These are phyloP conservation scores for Liparis tanakae DNA, from an alignment of 2,797 vertebrate genomes.

Conservation along the genomic window DNA sequence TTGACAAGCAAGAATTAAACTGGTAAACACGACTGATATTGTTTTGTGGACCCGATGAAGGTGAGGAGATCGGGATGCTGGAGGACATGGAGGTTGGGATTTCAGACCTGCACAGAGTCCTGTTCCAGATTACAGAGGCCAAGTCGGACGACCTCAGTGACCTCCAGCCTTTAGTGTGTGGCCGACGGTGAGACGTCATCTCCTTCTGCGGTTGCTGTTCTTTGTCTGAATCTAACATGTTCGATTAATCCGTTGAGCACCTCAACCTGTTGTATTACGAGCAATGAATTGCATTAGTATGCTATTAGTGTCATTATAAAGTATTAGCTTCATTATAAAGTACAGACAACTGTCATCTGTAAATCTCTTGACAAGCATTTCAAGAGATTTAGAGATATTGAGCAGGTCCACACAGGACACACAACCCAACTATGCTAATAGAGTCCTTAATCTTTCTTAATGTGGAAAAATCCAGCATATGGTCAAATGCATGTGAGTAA, in stretches of 20 bases:
- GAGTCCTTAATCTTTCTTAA: too few species aligned
- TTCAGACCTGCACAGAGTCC: conserved; percentile 92
- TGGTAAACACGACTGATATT: not conserved
- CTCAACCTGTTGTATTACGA: not conserved
- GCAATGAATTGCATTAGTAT: not conserved
- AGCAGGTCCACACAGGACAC: too few species aligned
- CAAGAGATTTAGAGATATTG: too few species aligned
- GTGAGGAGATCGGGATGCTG: conserved; percentile 98
- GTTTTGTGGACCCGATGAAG: conserved; percentile 71
- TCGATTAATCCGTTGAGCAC: not conserved
- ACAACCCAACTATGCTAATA: too few species aligned
- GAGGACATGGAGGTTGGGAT: conserved; percentile 98
- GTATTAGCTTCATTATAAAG: not conserved
- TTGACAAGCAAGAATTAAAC: not conserved
- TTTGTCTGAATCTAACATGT: not conserved
- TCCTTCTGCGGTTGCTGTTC: not conserved
- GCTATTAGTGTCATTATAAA: not conserved
- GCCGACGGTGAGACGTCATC: conserved; percentile 88
- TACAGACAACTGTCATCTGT: not conserved
- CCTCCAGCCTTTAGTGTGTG: conserved; percentile 91
- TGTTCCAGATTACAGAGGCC: conserved; percentile 94
- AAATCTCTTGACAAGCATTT: too few species aligned
- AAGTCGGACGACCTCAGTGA: conserved; percentile 86
- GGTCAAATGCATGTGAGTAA: not conserved
- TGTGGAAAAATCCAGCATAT: not conserved